Conservation (phyloP, 2,888 invertebrate species). For the Cremastobaeus sp. region DNA sequence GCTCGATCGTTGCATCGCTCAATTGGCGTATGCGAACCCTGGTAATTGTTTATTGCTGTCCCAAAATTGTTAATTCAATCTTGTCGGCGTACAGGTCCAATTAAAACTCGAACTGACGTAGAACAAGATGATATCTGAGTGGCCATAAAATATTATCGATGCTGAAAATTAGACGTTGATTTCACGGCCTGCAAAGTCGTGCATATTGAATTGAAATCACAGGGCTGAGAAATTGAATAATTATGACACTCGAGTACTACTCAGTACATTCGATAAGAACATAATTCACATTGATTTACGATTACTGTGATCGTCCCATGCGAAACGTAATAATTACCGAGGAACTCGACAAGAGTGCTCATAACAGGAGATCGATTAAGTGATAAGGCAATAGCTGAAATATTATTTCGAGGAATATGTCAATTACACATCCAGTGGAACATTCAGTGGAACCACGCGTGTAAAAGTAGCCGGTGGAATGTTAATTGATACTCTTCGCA, state of each 20-base stretch:
- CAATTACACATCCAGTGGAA: too few relatives aligned
- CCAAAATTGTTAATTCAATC: constrained; percentile 48
- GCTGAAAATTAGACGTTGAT: not conserved
- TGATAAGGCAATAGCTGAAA: too few relatives aligned
- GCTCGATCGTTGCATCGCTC: constrained; percentile 2
- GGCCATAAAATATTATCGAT: constrained; percentile 12
- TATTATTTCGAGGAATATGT: too few relatives aligned
- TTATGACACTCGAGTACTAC: not conserved
- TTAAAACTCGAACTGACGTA: constrained; percentile 14
- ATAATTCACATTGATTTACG: too few relatives aligned
- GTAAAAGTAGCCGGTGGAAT: too few relatives aligned
- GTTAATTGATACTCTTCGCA: too few relatives aligned
- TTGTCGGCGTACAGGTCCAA: constrained; percentile 9
- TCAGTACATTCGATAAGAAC: not conserved
- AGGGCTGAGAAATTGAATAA: not conserved
- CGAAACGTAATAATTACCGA: too few relatives aligned
- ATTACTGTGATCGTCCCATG: too few relatives aligned
- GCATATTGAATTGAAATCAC: not conserved
- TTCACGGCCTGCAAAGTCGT: not conserved
- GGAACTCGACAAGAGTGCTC: too few relatives aligned
- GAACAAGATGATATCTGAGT: constrained; percentile 4
- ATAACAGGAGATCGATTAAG: too few relatives aligned
- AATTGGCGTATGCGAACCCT: constrained; percentile 20
- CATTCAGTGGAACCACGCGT: too few relatives aligned
- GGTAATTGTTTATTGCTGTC: constrained; percentile 48